Conservation (phyloP, 2,113 vertebrate genomes). For the Gnathonemus echidnorhynchus region DNA sequence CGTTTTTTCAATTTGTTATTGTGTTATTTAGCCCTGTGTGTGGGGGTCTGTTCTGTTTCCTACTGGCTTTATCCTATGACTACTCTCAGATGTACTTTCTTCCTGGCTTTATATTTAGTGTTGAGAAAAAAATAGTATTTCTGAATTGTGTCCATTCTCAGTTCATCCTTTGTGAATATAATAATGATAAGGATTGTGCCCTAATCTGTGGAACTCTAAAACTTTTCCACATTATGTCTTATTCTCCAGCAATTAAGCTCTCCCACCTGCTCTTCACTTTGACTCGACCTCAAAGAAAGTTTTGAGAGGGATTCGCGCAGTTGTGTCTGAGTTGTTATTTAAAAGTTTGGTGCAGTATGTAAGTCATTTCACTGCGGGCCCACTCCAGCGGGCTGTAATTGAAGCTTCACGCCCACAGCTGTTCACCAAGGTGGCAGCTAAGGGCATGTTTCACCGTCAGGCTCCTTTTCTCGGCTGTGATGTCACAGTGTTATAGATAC, state of each 20-base stretch:
- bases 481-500: background rate
- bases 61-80: background rate
- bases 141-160: background rate
- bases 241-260: background rate
- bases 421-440: background rate
- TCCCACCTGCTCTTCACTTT: background rate
- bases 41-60: background rate
- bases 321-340: background rate
- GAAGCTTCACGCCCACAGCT: background rate
- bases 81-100: background rate
- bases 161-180: background rate
- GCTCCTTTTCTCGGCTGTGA: background rate
- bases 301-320: background rate
- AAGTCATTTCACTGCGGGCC: background rate
- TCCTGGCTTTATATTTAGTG: background rate
- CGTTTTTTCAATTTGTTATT: background rate
- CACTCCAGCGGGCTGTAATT: background rate
- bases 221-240: background rate
- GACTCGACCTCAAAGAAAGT: background rate
- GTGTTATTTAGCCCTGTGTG: background rate
- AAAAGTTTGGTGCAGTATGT: background rate
- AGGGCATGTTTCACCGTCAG: background rate
- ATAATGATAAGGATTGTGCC: background rate
- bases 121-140: background rate
- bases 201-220: background rate